Conservation (phyloP, 2,113 vertebrate species). For the Pangasianodon gigas region DNA sequence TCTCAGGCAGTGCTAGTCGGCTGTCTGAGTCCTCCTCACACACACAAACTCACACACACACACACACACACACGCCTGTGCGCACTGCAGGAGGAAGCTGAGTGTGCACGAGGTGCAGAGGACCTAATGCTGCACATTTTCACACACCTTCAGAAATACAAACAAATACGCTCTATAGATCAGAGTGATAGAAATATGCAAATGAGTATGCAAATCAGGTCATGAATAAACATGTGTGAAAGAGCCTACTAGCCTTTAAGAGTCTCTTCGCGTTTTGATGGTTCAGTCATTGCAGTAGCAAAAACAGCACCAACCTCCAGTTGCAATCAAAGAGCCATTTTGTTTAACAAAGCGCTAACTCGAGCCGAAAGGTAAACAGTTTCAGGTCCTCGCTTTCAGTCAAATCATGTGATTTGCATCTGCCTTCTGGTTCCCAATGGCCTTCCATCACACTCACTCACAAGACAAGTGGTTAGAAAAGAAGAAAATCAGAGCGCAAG, state of each 20-base stretch:
- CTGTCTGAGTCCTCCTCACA: too few relatives aligned
- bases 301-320: constrained; percentile 22
- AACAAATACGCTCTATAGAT: constrained; percentile 13
- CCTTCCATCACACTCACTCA: not conserved
- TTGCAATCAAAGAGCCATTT: constrained; percentile 36
- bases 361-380: constrained; percentile 50
- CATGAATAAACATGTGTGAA: constrained; percentile 23
- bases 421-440: constrained; percentile 20
- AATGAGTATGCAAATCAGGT: not conserved
- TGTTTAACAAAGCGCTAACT: constrained; percentile 50
- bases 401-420: constrained; percentile 43
- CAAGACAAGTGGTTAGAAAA: not conserved
- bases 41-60: not conserved
- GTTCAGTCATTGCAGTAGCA: constrained; percentile 19
- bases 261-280: not conserved
- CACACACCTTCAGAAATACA: constrained; percentile 20
- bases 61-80: not conserved
- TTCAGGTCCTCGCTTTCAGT: constrained; percentile 35
- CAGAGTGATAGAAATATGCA: constrained; percentile 10
- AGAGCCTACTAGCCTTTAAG: not conserved
- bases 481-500: not conserved
- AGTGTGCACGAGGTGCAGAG: not conserved
- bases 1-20: not conserved
- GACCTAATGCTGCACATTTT: not conserved
- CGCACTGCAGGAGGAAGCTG: not conserved